A percentile compares a stretch with the other conserved stretches of the same genome.
phyloP scores from a whole-genome alignment of 2,113 vertebrate genomes.

The Catharus bicknelli region DNA sequence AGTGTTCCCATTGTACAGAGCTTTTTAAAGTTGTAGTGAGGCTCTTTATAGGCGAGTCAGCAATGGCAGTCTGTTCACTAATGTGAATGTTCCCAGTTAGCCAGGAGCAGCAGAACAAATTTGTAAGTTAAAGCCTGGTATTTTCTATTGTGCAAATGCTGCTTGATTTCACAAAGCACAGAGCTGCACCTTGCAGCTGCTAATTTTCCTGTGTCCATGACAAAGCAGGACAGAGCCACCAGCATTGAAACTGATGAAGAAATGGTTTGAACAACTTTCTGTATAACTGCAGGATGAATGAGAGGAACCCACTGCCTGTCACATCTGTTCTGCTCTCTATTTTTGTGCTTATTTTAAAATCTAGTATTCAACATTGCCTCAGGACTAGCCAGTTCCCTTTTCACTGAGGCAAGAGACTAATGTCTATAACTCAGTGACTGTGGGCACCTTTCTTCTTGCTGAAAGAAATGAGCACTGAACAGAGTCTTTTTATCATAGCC shows the following conservation, averaged over 20 bases:
- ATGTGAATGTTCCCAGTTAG: background rate
- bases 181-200: constrained; percentile 65
- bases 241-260: constrained; percentile 71
- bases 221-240: constrained; percentile 75
- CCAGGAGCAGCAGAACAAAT: background rate
- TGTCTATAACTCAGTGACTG: background rate
- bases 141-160: background rate
- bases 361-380: background rate
- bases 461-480: constrained; percentile 4
- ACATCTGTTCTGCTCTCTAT: background rate
- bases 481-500: background rate
- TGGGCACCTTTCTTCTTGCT: constrained; percentile 31
- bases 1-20: background rate
- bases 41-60: background rate
- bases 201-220: constrained; percentile 72
- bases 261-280: constrained; percentile 61
- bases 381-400: background rate
- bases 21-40: background rate
- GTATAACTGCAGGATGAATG: constrained; percentile 69
- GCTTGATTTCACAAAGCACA: background rate
- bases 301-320: background rate
- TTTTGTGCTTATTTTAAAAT: background rate
- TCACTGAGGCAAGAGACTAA: background rate
- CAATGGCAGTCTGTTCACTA: background rate
- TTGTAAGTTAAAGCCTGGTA: background rate